A percentile compares a stretch with the other conserved stretches of the same genome.
These are phyloP conservation scores for Oppia nitens DNA, from an alignment of 1,140 invertebrate species.

Conservation along the genomic window DNA sequence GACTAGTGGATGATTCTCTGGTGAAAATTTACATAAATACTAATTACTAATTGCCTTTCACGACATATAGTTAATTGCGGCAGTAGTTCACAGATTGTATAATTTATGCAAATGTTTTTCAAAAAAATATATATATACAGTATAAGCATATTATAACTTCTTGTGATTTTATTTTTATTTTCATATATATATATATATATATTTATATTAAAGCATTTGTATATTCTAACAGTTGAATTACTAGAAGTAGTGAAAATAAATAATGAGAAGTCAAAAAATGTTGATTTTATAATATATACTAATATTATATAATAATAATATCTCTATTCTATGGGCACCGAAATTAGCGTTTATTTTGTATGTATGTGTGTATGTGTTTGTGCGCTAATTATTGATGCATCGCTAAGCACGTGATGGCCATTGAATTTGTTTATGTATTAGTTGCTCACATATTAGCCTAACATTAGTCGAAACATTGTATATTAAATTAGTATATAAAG, in stretches of 20 bases:
- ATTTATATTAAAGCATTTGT: not conserved
- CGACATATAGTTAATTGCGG: not conserved
- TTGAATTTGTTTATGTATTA: too few relatives aligned
- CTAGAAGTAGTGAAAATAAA: not conserved
- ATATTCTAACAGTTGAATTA: not conserved
- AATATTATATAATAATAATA: too few relatives aligned
- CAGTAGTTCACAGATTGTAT: not conserved
- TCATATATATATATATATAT: not conserved
- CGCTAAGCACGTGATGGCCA: not conserved
- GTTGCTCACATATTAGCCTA: too few relatives aligned
- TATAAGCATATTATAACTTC: too few relatives aligned
- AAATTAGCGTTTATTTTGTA: not conserved
- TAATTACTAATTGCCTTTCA: not conserved
- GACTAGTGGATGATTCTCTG: not conserved
- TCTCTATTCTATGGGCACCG: too few relatives aligned
- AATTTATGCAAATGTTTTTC: not conserved
- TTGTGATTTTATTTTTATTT: too few relatives aligned
- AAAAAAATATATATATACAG: too few relatives aligned
- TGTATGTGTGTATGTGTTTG: not conserved
- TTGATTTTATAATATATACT: too few relatives aligned
- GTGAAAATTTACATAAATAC: not conserved
- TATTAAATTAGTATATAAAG: too few relatives aligned
- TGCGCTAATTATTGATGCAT: not conserved
- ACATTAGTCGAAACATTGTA: too few relatives aligned
- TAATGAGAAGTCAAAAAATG: too few relatives aligned